Conservation (phyloP, 2,888 invertebrate species). For the Cantharis rufa region DNA sequence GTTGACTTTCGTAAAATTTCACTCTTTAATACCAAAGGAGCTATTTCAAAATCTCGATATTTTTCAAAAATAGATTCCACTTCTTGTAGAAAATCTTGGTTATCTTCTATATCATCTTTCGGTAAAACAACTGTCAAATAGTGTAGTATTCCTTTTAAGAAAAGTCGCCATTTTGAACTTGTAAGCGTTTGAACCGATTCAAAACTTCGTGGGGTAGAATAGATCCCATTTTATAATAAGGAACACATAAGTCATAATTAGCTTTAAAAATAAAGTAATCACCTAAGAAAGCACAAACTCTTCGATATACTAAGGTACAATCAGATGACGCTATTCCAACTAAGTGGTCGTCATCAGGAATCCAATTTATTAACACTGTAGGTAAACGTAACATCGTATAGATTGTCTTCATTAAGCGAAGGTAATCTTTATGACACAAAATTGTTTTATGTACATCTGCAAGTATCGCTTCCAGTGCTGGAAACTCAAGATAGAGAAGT, state of each 20-base stretch:
- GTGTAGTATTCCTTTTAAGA: neutral
- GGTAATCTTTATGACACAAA: neutral
- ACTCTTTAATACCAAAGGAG: neutral
- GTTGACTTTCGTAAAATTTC: neutral
- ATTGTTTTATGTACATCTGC: neutral
- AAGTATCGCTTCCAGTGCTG: neutral
- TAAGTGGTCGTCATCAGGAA: neutral
- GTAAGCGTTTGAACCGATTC: neutral
- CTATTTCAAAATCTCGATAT: neutral
- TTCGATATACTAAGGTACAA: neutral
- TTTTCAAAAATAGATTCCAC: neutral
- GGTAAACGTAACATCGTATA: neutral
- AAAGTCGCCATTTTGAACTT: neutral
- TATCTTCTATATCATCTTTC: neutral
- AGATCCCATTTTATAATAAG: neutral
- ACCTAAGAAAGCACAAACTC: neutral
- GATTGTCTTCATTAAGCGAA: neutral
- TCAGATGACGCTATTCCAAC: neutral
- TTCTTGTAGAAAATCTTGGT: neutral
- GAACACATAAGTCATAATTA: neutral
- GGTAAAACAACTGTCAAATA: neutral
- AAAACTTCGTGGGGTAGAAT: neutral
- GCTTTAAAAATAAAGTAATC: neutral
- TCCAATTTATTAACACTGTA: neutral
- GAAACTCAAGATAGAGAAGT: neutral